Percentiles rank a stretch among this genome's conserved stretches.
Evolutionary conservation across 2,888 invertebrate genomes (phyloP).

Genomic region (Agriotes lineatus): DNA sequence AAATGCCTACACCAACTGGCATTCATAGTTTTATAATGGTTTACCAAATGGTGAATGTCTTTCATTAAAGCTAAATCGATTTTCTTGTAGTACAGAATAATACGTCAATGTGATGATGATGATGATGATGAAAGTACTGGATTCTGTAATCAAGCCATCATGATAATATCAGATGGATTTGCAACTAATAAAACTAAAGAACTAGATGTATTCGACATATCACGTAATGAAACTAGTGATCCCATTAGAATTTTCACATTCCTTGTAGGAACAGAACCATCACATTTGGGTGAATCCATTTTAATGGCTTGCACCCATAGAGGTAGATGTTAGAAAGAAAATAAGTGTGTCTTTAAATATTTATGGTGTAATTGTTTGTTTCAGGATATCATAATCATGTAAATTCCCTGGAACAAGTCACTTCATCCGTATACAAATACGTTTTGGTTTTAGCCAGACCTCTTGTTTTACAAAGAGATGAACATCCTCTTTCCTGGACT

Average conservation of each 20-base stretch:
- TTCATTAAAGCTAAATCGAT: no score
- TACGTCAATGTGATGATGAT: constrained; percentile 69
- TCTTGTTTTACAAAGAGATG: constrained; percentile 77
- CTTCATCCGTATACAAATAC: constrained; percentile 96
- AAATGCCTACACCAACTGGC: no score
- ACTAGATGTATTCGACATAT: constrained; percentile 84
- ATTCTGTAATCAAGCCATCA: constrained; percentile 93
- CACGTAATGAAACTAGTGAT: constrained; percentile 76
- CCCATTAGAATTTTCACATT: constrained; percentile 96
- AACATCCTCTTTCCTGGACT: constrained; percentile 90
- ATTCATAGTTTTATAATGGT: no score
- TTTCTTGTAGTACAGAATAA: constrained; percentile 59
- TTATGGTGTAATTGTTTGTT: no score
- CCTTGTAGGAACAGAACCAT: constrained; percentile 93
- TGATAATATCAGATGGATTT: constrained; percentile 96
- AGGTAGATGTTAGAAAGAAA: no score
- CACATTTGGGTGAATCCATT: constrained; percentile 88
- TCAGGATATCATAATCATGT: constrained; percentile 95
- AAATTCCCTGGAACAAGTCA: constrained; percentile 94
- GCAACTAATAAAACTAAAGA: constrained; percentile 89
- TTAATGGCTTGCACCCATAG: constrained; percentile 97
- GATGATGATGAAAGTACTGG: constrained; percentile 66
- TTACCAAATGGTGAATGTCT: no score
- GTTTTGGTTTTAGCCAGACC: constrained; percentile 93
- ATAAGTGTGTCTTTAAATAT: no score